These are phyloP conservation scores for Procavia capensis DNA, from an alignment of 2,113 vertebrate species.

Conservation along the genomic window DNA sequence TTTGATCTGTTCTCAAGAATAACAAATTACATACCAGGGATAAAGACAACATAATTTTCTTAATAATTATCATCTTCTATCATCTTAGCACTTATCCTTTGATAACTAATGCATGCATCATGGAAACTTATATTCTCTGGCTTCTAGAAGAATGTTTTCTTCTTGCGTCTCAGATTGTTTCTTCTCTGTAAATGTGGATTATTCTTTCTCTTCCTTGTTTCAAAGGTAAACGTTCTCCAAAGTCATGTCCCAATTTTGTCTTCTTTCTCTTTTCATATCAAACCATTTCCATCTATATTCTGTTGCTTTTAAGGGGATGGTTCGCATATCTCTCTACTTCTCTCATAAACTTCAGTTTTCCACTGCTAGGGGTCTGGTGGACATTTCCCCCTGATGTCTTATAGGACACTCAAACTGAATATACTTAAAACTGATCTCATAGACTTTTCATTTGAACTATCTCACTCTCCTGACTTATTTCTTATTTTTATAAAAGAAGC, in stretches of 20 bases:
- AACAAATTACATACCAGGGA: not conserved
- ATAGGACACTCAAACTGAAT: not conserved
- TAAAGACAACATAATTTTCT: not conserved
- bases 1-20: not conserved
- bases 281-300: not conserved
- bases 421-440: not conserved
- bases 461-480: not conserved
- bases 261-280: not conserved
- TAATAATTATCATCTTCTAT: not conserved
- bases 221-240: not conserved
- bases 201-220: not conserved
- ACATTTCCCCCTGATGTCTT: not conserved
- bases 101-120: not conserved
- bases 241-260: not conserved
- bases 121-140: not conserved
- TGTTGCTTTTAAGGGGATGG: not conserved
- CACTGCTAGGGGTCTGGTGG: not conserved
- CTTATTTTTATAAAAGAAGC: conserved; percentile 15
- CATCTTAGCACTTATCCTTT: not conserved
- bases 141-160: not conserved
- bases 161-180: not conserved
- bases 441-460: not conserved
- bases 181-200: not conserved
- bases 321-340: not conserved
- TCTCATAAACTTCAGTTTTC: not conserved